Evolutionary conservation across 2,888 invertebrate genomes (phyloP).

Genomic region (Odontocolon sp.): DNA sequence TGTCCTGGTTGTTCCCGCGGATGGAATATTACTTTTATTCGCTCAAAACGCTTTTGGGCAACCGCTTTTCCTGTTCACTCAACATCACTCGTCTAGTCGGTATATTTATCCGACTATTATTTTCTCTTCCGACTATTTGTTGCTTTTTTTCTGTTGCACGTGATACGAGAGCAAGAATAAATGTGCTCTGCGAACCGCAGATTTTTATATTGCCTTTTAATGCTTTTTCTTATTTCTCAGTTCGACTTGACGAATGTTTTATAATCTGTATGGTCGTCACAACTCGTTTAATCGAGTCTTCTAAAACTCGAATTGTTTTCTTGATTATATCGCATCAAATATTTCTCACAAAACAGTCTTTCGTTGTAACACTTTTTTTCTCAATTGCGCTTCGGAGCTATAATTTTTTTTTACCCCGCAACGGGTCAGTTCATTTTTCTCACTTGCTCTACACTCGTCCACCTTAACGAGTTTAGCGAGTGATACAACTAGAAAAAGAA

Average conservation of each 20-base stretch:
- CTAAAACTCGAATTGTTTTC: too few species aligned
- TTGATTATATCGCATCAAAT: too few species aligned
- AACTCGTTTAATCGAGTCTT: too few species aligned
- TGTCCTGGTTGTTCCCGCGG: slow-evolving; percentile 45
- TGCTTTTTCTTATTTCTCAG: background rate
- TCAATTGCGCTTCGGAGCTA: too few species aligned
- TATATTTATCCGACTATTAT: slow-evolving; percentile 30
- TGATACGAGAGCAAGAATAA: too few species aligned
- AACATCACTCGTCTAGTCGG: slow-evolving; percentile 10
- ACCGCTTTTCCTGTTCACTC: background rate
- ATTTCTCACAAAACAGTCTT: too few species aligned
- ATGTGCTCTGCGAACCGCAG: too few species aligned
- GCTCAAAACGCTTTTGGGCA: slow-evolving; percentile 57
- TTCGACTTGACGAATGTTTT: background rate
- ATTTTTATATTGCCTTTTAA: background rate
- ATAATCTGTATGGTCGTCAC: too few species aligned
- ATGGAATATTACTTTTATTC: slow-evolving; percentile 53
- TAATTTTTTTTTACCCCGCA: background rate
- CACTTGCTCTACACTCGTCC: slow-evolving; percentile 2
- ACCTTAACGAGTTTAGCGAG: slow-evolving; percentile 15
- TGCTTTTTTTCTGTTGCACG: background rate
- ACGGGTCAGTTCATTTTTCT: slow-evolving; percentile 4
- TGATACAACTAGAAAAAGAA: slow-evolving; percentile 5
- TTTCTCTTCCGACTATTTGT: background rate
- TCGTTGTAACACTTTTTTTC: too few species aligned